phyloP scores from a whole-genome alignment of 1,140 invertebrate genomes.

The Drosophila burlai region DNA sequence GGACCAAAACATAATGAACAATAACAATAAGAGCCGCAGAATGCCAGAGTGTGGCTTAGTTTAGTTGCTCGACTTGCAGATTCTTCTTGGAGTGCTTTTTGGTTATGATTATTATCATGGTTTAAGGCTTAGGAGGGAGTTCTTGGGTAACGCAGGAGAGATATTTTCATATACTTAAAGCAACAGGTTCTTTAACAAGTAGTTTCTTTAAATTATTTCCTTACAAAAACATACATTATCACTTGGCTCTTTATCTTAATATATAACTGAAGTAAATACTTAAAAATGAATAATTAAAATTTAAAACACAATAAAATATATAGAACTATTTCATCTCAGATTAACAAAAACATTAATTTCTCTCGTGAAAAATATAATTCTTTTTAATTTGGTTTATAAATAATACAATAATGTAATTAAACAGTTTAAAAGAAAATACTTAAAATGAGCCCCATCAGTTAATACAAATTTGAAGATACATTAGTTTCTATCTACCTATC shows the following conservation, averaged over 20 bases:
- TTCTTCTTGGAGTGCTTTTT: conserved; percentile 1
- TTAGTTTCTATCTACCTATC: too few species aligned
- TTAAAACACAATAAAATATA: background rate
- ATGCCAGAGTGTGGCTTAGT: conserved; percentile 17
- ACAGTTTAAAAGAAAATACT: too few species aligned
- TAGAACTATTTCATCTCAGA: too few species aligned
- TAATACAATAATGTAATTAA: too few species aligned
- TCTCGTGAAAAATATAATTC: too few species aligned
- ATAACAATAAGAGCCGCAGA: conserved; percentile 36
- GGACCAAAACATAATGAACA: conserved; percentile 54
- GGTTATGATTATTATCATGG: background rate
- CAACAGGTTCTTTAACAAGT: background rate
- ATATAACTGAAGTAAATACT: background rate
- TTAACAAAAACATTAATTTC: too few species aligned
- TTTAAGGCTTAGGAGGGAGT: background rate
- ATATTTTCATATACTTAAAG: background rate
- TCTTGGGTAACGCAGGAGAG: too few species aligned
- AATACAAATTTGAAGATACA: too few species aligned
- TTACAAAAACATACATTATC: background rate
- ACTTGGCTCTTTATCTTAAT: background rate
- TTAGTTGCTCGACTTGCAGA: conserved; percentile 19
- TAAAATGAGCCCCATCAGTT: too few species aligned
- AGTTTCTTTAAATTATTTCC: background rate
- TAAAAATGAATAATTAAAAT: background rate
- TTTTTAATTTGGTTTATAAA: too few species aligned